A percentile compares a stretch with the other conserved stretches of the same genome.
Evolutionary conservation across 2,113 vertebrate genomes (phyloP).

Genomic region (Lipophrys pholis): DNA sequence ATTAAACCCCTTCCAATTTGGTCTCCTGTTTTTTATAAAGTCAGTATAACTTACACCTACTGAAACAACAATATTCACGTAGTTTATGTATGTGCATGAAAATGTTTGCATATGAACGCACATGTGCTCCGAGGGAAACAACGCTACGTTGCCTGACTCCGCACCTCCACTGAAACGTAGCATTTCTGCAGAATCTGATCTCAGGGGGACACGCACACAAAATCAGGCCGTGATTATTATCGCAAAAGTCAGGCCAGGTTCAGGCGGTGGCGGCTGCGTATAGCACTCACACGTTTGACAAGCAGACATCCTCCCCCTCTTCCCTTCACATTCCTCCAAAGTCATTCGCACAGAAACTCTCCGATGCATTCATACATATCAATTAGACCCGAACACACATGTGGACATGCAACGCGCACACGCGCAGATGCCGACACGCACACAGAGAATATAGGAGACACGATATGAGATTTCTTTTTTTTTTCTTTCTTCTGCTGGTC

Average conservation of each 20-base stretch:
- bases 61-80: constrained; percentile 19
- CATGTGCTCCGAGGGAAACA: constrained; percentile 41
- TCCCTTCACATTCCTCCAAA: constrained; percentile 57
- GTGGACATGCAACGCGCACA: background rate
- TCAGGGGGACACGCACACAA: constrained; percentile 31
- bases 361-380: constrained; percentile 71
- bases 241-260: constrained; percentile 47
- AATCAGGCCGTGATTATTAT: constrained; percentile 67
- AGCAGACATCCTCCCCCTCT: constrained; percentile 62
- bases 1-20: no score
- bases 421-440: constrained; percentile 11
- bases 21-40: no score
- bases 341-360: constrained; percentile 63
- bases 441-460: constrained; percentile 10
- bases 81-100: background rate
- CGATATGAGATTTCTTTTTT: constrained; percentile 51
- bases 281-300: constrained; percentile 62
- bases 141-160: constrained; percentile 14
- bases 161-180: constrained; percentile 28
- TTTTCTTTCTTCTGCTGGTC: constrained; percentile 34
- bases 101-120: constrained; percentile 15
- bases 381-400: constrained; percentile 50
- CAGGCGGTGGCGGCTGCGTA: constrained; percentile 41
- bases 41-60: background rate
- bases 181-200: constrained; percentile 37